Evolutionary conservation across 2,113 vertebrate genomes (phyloP), one percentile per base, ranked within the genome.

Genomic region (Psammodynastes pulverulentus): DNA sequence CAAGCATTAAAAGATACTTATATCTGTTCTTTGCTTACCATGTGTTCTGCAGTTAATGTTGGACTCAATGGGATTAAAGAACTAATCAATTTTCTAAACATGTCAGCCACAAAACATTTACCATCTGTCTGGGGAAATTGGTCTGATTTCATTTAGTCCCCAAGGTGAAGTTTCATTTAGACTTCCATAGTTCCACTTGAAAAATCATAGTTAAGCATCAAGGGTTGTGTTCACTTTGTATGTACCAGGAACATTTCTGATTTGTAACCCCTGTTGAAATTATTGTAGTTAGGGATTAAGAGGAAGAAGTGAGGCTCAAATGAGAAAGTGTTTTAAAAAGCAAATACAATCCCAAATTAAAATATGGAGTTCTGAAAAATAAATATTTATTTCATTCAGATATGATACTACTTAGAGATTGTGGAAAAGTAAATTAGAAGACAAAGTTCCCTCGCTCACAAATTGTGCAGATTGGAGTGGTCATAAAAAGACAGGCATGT

Each of bases 101-200:
- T 4, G 26, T 85, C 95, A 94, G 84, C 45, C 88, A 43, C 10
- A 93, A 93, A 93, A 93, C 53, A 94, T 49, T 88, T 85, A 2
- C 94, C 94, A 94, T 93, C 34, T 93, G 94, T 89, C 94, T 87
- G 72, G 93, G 94, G 96, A 95, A 93, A 92, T 93, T 93, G 88
- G 91, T 89, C 94, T 9, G 3, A 46, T 91, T 48, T 87, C 88
- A 29, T 88, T 94, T 91, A 17, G 1, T 93, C 93, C 96, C 95
- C 93, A 95, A 96, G 94, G 94, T 94, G 96, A 93, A 95, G 94
- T 87, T 86, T 94, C 94, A 96, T 96, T 96, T 95, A 92, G 89
- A 89, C 91, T 0, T 43, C 92, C 23, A 21, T 93, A 92, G 94
- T 96, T 93, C 9, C 9, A 92, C 93, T 92, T 90, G 58, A 58